Evolutionary conservation across 2,113 vertebrate species (phyloP), one percentile per base, ranked within the genome.

Genomic region (Leucosticte australis): DNA sequence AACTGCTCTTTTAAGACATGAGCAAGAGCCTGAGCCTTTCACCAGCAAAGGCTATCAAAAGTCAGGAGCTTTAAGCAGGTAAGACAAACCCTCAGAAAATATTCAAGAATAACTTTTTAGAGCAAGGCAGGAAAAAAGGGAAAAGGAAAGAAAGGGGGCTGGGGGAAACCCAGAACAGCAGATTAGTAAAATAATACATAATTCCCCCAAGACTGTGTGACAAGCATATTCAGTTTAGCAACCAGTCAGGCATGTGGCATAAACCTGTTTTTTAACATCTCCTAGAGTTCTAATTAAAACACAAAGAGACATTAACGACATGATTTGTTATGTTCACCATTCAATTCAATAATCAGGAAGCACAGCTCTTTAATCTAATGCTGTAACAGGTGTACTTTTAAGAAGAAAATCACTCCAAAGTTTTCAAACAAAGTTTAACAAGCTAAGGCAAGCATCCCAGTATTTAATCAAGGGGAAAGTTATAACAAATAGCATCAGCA

Each of bases 241-340:
- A 83, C 75, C 71, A 68, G 82, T 83, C 79, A 70, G 83, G 79
- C 90, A 94, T 83, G 83, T 60, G 65, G 65, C 59, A 68, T 81
- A 78, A 95, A 95, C 87, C 70, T 91, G 81, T 52, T 95, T 79
- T 85, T 84, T 71, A 82, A 68, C 75, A 89, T 87, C 92, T 89
- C 74, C 70, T 68, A 65, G 81, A 90, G 81, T 67, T 83, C 81
- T 87, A 93, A 92, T 92, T 95, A 95, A 94, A 96, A 88, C 56
- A 76, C 64, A 69, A 50, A 55, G 71, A 87, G 57, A 42, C 47
- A 91, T 86, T 93, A 94, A 83, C 0, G 0, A 65, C 67, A 74
- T 0, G 1, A 62, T 79, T 74, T 4, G 52, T 69, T 87, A 31
- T 9, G 20, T 78, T 89, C 75, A 57, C 53, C 83, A 74, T 60